phyloP scores from a whole-genome alignment of 2,888 invertebrate species.

The Cerceris ruficornis region DNA sequence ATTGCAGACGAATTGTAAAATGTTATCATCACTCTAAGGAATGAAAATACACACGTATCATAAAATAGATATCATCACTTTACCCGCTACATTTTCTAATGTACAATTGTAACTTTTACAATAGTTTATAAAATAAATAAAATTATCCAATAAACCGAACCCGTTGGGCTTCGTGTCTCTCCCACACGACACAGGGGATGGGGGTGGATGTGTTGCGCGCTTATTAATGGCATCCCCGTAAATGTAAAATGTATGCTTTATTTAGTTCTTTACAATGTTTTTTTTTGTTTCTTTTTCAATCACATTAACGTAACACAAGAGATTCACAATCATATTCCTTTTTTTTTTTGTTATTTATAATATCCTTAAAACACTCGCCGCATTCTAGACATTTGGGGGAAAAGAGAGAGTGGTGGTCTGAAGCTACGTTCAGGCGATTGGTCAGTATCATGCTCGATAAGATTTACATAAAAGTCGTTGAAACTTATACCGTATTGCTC shows the following conservation, averaged over 20 bases:
- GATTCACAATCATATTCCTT: slow-evolving; percentile 87
- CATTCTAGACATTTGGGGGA: slow-evolving; percentile 76
- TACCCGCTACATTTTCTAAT: slow-evolving; percentile 68
- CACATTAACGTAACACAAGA: slow-evolving; percentile 86
- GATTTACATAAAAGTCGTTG: slow-evolving; percentile 47
- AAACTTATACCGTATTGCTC: slow-evolving; percentile 30
- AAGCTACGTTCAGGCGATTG: slow-evolving; percentile 79
- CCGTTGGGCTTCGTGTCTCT: background rate
- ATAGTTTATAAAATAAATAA: slow-evolving; percentile 77
- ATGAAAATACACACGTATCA: slow-evolving; percentile 54
- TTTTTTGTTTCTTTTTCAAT: slow-evolving; percentile 84
- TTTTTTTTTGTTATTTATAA: slow-evolving; percentile 84
- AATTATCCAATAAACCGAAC: slow-evolving; percentile 49
- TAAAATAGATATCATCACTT: slow-evolving; percentile 48
- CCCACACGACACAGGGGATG: background rate
- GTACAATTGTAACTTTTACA: slow-evolving; percentile 75
- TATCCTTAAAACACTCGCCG: slow-evolving; percentile 83
- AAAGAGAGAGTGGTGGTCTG: slow-evolving; percentile 77
- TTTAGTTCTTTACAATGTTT: slow-evolving; percentile 85
- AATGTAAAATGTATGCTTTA: slow-evolving; percentile 82
- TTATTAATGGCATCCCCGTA: slow-evolving; percentile 39
- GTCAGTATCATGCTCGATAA: slow-evolving; percentile 77
- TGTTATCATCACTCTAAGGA: slow-evolving; percentile 40
- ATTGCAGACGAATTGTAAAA: slow-evolving; percentile 50
- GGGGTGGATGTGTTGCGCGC: background rate